Conservation (phyloP, 2,113 vertebrate species). For the Potamarius usumacintae region DNA sequence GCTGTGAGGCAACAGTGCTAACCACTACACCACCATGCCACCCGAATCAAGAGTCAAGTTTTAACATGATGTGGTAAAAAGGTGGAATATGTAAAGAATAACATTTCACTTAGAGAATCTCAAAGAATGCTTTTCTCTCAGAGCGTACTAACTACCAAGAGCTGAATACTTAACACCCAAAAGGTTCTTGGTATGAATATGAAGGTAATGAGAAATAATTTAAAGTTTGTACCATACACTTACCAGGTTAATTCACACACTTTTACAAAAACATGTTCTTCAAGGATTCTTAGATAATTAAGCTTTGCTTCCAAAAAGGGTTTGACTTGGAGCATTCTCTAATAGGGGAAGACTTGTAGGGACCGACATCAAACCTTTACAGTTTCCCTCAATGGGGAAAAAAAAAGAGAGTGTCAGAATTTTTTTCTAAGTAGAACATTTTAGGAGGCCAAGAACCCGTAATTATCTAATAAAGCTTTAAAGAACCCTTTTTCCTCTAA, state of each 20-base stretch:
- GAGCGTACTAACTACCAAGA: neutral
- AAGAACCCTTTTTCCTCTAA: neutral
- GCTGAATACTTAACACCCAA: neutral
- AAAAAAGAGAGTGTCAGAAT: neutral
- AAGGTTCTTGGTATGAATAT: neutral
- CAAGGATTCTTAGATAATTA: neutral
- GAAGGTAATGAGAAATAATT: neutral
- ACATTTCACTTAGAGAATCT: neutral
- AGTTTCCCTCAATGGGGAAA: neutral
- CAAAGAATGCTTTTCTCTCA: neutral
- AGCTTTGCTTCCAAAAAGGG: neutral
- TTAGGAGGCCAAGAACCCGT: neutral
- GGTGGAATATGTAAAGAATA: neutral
- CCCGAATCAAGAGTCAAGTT: no score
- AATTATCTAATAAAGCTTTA: neutral
- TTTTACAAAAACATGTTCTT: neutral
- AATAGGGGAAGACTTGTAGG: neutral
- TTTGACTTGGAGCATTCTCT: neutral
- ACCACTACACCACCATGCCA: no score
- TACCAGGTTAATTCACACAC: neutral
- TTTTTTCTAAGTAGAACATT: neutral
- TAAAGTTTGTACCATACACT: neutral
- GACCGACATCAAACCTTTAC: neutral
- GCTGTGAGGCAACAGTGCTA: no score
- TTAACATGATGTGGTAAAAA: neutral